Evolutionary conservation across 2,888 invertebrate species (phyloP), one percentile per base, ranked within the genome.

Genomic region (Resseliella maxima): DNA sequence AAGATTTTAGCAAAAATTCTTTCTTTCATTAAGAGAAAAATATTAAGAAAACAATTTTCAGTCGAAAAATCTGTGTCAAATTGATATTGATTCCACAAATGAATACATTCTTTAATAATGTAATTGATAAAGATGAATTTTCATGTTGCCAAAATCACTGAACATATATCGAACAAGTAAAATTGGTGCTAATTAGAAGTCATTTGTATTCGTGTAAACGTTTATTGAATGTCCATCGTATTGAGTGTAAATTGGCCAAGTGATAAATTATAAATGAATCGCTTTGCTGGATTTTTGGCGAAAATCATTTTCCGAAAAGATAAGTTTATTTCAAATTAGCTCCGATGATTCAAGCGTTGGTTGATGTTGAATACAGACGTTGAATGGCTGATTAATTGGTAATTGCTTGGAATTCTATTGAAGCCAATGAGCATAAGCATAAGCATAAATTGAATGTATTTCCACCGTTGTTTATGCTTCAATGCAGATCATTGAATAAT

Each of bases 351-450:
- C 31, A 2, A 35, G 15, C 59, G 3, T 31, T 31, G 72, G 5
- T 5, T 24, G 27, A 5, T 59, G 5, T 27, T 59, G 72, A 1
- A 31, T 8, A 72, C 15, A 21, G 35, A 72, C 27, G 72, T 72
- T 72, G 31, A 72, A 72, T 31, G 35, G 35, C 72, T 72, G 72
- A 72, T 31, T 72, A 72, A 72, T 72, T 72, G 31, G 27, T 72
- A 31, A 72, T 31, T 72, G 72, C 59, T 6, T 72, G 31, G 2
- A 24, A 24, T 24, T 59, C 59, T n/a, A 72, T 72, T 72, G 35
- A 72, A 72, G 12, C 15, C 12, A 72, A 72, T 72, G 27, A 50
- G 50, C 21, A 50, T 72, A 10, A n/a, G 15, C 31, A 31, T 59
- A 24, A 24, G 24, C 59, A 59, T 24, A n/a, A 24, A n/a, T 3